Evolutionary conservation across 2,797 vertebrate genomes (phyloP).

Genomic region (Champsocephalus esox): DNA sequence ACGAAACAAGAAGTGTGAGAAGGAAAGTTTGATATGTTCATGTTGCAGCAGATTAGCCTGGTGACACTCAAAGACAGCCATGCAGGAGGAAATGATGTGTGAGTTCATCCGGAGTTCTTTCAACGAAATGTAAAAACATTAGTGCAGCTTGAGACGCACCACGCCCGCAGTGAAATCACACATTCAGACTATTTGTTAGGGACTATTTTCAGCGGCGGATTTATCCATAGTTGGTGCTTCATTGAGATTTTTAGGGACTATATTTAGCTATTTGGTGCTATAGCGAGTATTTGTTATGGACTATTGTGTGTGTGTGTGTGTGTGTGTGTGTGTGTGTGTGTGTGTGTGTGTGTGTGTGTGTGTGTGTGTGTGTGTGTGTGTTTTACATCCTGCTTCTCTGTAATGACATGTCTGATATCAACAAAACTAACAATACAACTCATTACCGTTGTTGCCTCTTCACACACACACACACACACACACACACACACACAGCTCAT

Average conservation of each 20-base stretch:
- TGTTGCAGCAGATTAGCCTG: constrained; percentile 25
- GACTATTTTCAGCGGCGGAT: too few species aligned
- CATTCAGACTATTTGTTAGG: too few species aligned
- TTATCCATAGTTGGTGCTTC: too few species aligned
- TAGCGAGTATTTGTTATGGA: too few species aligned
- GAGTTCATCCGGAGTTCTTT: constrained; percentile 21
- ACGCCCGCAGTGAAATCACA: too few species aligned
- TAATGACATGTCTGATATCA: constrained; percentile 58
- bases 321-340: background rate
- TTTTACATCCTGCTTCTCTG: constrained; percentile 20
- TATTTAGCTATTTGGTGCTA: too few species aligned
- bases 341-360: background rate
- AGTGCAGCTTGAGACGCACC: too few species aligned
- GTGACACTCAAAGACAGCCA: background rate
- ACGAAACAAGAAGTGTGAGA: background rate
- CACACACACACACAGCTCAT: constrained; percentile 34
- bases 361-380: constrained; percentile 4
- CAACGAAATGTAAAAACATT: background rate
- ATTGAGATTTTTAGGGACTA: too few species aligned
- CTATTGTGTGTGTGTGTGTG: too few species aligned
- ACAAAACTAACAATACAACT: constrained; percentile 55
- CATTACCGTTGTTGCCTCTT: constrained; percentile 44
- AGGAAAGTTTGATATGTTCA: background rate
- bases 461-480: constrained; percentile 13
- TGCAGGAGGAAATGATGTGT: constrained; percentile 34